Conservation (phyloP, 2,113 vertebrate species). For the Cynopterus brachyotis region DNA sequence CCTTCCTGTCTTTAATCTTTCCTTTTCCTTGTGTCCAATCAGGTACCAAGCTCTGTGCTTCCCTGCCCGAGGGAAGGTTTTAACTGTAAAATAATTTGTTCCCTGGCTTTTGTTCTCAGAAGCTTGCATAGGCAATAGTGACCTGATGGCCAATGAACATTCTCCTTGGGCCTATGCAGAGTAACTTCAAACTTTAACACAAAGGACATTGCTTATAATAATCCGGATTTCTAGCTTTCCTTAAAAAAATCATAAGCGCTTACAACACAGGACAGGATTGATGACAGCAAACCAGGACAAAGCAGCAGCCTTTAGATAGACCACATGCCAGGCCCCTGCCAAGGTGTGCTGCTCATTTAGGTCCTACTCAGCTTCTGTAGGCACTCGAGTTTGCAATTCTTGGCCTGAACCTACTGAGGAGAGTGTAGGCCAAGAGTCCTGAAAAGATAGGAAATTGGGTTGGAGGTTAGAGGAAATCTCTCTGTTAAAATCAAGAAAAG, state of each 20-base stretch:
- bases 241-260: constrained; percentile 44
- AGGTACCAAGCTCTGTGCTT: neutral
- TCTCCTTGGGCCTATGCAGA: neutral
- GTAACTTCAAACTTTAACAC: neutral
- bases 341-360: neutral
- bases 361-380: neutral
- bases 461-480: neutral
- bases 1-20: neutral
- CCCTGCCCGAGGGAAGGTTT: neutral
- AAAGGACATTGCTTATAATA: neutral
- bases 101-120: neutral
- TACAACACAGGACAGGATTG: neutral
- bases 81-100: neutral
- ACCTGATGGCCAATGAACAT: neutral
- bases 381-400: neutral
- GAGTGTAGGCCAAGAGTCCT: neutral
- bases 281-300: neutral
- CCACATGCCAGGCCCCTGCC: neutral
- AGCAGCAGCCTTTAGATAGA: neutral
- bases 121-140: neutral
- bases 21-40: neutral
- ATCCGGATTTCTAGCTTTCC: constrained; percentile 4
- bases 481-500: neutral
- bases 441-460: neutral
- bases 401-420: neutral